phyloP scores from a whole-genome alignment of 2,888 invertebrate genomes.

The Apamea crenata region DNA sequence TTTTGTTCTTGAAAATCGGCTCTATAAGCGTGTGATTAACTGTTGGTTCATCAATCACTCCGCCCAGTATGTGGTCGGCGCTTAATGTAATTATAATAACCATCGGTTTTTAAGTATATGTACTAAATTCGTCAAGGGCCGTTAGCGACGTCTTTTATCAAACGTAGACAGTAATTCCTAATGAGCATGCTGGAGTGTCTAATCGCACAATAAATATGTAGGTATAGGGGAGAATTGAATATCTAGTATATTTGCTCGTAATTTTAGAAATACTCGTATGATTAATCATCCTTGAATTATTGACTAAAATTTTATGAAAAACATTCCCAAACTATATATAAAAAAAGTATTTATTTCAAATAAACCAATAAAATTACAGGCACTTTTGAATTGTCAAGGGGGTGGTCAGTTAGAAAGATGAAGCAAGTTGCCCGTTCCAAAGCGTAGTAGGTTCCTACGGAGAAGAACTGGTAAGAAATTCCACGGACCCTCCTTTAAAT shows the following conservation, averaged over 20 bases:
- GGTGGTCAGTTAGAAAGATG: not conserved
- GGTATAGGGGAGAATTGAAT: not conserved
- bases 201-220: not conserved
- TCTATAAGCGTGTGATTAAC: conserved; percentile 44
- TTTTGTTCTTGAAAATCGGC: conserved; percentile 31
- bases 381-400: not conserved
- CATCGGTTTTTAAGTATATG: conserved; percentile 53
- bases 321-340: not conserved
- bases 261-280: not conserved
- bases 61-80: conserved; percentile 40
- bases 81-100: conserved; percentile 64
- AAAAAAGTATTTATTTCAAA: not conserved
- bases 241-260: not conserved
- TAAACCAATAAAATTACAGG: no score
- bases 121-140: conserved; percentile 41
- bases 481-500: no score
- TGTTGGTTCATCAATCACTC: conserved; percentile 58
- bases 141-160: conserved; percentile 43
- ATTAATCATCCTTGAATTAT: not conserved
- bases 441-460: no score
- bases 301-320: not conserved
- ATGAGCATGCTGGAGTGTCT: not conserved
- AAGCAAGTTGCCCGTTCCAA: not conserved
- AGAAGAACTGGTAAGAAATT: no score
- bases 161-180: conserved; percentile 32